These are phyloP conservation scores for Anthrax anthrax DNA, from an alignment of 2,888 invertebrate genomes.

Conservation along the genomic window DNA sequence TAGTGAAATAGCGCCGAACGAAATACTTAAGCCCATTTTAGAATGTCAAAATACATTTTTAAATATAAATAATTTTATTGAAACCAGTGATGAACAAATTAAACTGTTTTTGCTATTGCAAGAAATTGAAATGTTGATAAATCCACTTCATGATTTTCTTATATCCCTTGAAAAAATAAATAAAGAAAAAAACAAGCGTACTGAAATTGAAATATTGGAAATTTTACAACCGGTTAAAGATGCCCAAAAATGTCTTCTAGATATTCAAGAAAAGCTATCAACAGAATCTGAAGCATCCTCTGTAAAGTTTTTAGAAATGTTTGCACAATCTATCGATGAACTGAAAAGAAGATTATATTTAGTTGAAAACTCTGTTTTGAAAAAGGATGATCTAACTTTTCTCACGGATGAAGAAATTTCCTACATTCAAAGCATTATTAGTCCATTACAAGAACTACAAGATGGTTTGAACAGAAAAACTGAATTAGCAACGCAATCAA, in stretches of 20 bases:
- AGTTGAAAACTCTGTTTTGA: conserved; percentile 4
- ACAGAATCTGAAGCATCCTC: conserved; percentile 6
- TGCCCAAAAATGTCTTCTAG: conserved; percentile 19
- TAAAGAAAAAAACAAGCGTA: background rate
- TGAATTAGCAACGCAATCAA: background rate
- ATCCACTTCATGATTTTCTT: conserved; percentile 18
- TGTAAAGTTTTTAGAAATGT: conserved; percentile 2
- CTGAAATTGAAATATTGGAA: conserved; percentile 6
- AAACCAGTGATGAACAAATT: conserved; percentile 4
- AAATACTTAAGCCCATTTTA: conserved; percentile 1
- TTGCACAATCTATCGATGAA: conserved; percentile 3
- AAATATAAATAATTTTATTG: conserved; percentile 8
- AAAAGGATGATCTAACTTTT: conserved; percentile 3
- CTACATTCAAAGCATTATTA: conserved; percentile 20
- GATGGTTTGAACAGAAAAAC: conserved; percentile 1
- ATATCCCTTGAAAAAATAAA: background rate
- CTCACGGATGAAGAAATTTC: conserved; percentile 12
- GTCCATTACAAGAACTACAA: conserved; percentile 20
- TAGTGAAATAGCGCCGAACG: conserved; percentile 1
- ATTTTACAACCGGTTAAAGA: conserved; percentile 23
- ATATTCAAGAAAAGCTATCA: conserved; percentile 23
- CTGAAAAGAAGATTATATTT: conserved; percentile 6
- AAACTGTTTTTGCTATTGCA: conserved; percentile 9
- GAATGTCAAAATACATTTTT: conserved; percentile 7
- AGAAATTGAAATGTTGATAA: conserved; percentile 13